phyloP scores from a whole-genome alignment of 2,113 vertebrate genomes.

The Hymenochirus boettgeri region DNA sequence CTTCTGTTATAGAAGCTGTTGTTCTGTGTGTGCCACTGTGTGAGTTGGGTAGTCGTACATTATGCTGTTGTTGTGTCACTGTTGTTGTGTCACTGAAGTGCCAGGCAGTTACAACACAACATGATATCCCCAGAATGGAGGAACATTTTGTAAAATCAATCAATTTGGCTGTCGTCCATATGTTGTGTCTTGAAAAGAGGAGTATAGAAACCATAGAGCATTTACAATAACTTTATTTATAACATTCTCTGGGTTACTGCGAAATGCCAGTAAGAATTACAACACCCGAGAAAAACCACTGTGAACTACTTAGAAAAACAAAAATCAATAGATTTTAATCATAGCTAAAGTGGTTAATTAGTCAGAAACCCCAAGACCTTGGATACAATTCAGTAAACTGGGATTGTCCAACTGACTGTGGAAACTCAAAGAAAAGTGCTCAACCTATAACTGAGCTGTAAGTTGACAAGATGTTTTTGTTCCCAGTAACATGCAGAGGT shows the following conservation, averaged over 20 bases:
- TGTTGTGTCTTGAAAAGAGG: too few relatives aligned
- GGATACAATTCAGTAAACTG: neutral
- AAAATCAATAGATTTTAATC: slow-evolving; percentile 5
- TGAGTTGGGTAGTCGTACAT: too few relatives aligned
- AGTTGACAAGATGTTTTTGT: neutral
- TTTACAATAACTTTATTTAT: neutral
- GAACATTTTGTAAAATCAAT: too few relatives aligned
- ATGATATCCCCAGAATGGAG: too few relatives aligned
- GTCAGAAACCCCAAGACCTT: neutral
- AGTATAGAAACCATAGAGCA: too few relatives aligned
- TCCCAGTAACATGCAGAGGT: neutral
- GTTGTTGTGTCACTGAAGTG: too few relatives aligned
- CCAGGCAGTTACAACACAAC: too few relatives aligned
- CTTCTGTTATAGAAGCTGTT: too few relatives aligned
- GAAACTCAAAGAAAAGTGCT: neutral
- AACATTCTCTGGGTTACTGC: neutral
- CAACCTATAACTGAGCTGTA: neutral
- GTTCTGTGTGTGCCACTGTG: too few relatives aligned
- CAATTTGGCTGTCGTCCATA: too few relatives aligned
- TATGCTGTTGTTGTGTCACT: too few relatives aligned
- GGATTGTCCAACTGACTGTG: neutral
- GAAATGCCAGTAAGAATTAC: neutral
- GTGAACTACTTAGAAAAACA: neutral
- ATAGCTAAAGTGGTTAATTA: neutral
- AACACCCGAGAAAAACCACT: neutral